A percentile compares a stretch with the other conserved stretches of the same genome.
These are phyloP conservation scores for Columba guinea DNA, from an alignment of 2,797 vertebrate species.

Conservation along the genomic window DNA sequence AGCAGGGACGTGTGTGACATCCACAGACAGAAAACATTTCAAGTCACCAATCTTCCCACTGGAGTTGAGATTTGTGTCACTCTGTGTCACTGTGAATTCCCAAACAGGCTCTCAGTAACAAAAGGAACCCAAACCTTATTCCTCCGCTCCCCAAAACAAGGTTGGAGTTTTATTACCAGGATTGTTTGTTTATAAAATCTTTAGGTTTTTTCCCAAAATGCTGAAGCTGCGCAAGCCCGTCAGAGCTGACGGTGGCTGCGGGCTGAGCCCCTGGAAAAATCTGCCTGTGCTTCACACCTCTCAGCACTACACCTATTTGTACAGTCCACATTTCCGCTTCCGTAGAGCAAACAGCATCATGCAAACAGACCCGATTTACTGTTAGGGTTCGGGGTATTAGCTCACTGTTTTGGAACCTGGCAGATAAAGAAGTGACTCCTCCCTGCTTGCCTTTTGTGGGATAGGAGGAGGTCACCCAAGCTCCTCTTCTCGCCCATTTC, in stretches of 20 bases:
- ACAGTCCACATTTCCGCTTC: not conserved
- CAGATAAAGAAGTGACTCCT: not conserved
- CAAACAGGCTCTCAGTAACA: not conserved
- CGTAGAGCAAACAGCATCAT: rapidly evolving
- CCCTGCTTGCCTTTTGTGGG: not conserved
- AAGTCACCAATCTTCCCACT: not conserved
- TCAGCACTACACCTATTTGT: rapidly evolving
- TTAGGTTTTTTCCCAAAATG: not conserved
- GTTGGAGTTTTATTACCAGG: not conserved
- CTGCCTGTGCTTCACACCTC: not conserved
- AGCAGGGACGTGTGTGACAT: rapidly evolving
- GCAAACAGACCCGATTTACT: not conserved
- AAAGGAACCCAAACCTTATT: not conserved
- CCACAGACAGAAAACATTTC: not conserved
- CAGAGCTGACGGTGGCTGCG: not conserved
- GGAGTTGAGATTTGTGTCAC: not conserved
- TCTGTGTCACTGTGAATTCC: not conserved
- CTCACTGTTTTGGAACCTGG: not conserved
- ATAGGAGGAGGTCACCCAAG: rapidly evolving
- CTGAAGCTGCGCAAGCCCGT: not conserved
- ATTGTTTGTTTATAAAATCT: not conserved
- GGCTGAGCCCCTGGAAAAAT: slow-evolving; percentile 6
- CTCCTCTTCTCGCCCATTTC: not conserved
- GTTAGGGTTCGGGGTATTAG: not conserved
- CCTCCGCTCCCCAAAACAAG: rapidly evolving